phyloP scores from a whole-genome alignment of 1,140 invertebrate species.

The Tyrophagus putrescentiae region DNA sequence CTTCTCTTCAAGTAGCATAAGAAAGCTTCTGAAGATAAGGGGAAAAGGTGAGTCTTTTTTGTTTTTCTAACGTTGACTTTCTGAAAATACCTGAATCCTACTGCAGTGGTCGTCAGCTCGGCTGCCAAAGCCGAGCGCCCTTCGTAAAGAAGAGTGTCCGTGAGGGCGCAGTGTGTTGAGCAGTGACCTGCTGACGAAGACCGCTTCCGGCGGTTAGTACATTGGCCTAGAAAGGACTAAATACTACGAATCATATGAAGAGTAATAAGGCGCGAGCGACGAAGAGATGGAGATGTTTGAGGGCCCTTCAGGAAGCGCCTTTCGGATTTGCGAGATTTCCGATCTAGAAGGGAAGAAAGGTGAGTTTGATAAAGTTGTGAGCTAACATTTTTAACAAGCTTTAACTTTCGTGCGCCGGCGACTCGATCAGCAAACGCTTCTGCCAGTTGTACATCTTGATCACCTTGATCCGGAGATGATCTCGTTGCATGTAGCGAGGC shows the following conservation, averaged over 20 bases:
- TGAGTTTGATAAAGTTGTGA: neutral
- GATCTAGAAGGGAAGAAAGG: constrained; percentile 31
- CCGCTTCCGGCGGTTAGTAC: constrained; percentile 53
- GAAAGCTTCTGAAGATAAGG: too few relatives aligned
- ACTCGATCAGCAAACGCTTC: constrained; percentile 51
- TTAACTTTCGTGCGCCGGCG: constrained; percentile 39
- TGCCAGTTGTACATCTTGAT: constrained; percentile 68
- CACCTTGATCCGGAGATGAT: constrained; percentile 73
- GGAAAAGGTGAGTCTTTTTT: neutral
- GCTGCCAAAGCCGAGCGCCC: constrained; percentile 43
- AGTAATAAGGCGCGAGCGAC: constrained; percentile 49
- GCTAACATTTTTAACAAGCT: neutral
- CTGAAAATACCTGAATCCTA: constrained; percentile 35
- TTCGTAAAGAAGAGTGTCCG: constrained; percentile 52
- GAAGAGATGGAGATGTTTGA: constrained; percentile 39
- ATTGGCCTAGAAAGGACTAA: constrained; percentile 45
- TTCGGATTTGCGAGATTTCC: constrained; percentile 52
- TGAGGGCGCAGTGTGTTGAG: constrained; percentile 50
- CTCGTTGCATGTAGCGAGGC: constrained; percentile 54
- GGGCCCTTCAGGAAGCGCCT: constrained; percentile 51
- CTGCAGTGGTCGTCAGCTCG: constrained; percentile 46
- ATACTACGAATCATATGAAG: constrained; percentile 53
- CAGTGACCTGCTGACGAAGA: constrained; percentile 56
- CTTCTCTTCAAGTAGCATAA: neutral
- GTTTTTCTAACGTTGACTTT: neutral